Conservation (phyloP, 2,888 invertebrate species). For the Ichneumoninae sp. region DNA sequence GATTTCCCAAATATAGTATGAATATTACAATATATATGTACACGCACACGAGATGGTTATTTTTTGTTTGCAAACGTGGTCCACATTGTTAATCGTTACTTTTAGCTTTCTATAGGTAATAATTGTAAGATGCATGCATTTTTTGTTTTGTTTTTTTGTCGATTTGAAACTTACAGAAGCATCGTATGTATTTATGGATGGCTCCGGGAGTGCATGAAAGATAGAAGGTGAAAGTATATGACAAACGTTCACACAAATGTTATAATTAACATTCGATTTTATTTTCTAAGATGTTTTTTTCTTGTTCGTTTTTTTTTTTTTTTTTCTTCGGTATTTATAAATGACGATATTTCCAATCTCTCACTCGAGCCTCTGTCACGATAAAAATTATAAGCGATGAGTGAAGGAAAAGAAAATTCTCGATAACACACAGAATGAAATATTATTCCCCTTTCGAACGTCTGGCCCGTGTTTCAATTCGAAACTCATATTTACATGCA, state of each 20-base stretch:
- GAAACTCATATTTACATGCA: conserved; percentile 53
- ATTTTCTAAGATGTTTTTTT: conserved; percentile 53
- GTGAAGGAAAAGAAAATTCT: conserved; percentile 38
- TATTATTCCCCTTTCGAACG: conserved; percentile 21
- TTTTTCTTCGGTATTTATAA: conserved; percentile 39
- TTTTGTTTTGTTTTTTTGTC: conserved; percentile 22
- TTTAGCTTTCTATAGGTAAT: background rate
- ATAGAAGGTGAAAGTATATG: conserved; percentile 61
- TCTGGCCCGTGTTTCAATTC: conserved; percentile 35
- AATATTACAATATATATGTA: conserved; percentile 37
- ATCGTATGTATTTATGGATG: conserved; percentile 60
- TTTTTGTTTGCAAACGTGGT: conserved; percentile 33
- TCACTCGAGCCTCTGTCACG: conserved; percentile 30
- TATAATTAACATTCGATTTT: conserved; percentile 58
- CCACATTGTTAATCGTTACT: conserved; percentile 58
- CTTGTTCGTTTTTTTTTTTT: conserved; percentile 33
- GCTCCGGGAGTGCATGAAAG: conserved; percentile 65
- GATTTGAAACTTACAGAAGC: conserved; percentile 61
- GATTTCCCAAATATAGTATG: conserved; percentile 24
- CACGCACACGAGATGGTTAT: conserved; percentile 39
- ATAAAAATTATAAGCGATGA: conserved; percentile 48
- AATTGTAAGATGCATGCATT: conserved; percentile 39
- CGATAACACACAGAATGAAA: conserved; percentile 33
- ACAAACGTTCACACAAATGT: conserved; percentile 48
- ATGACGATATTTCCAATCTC: conserved; percentile 45